Evolutionary conservation across 2,888 invertebrate species (phyloP).

Genomic region (Oligia latruncula): DNA sequence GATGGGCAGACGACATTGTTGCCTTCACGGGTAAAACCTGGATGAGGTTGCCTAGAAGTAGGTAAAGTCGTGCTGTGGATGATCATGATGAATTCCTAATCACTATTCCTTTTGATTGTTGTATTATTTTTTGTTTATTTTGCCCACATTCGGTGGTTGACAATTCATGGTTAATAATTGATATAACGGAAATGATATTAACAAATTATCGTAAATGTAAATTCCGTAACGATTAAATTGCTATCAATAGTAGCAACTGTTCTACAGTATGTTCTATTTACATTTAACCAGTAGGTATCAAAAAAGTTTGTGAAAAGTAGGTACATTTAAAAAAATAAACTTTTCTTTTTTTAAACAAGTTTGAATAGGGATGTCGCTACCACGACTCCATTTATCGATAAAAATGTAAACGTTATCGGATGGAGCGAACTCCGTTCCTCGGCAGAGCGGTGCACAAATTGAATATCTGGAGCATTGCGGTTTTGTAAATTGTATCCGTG

Average conservation of each 20-base stretch:
- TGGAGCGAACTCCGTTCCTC: constrained; percentile 55
- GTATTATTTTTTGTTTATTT: not conserved
- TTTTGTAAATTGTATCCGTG: constrained; percentile 53
- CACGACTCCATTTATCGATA: constrained; percentile 53
- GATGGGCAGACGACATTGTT: not conserved
- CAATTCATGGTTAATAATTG: not conserved
- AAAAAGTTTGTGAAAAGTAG: not conserved
- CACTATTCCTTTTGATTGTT: not conserved
- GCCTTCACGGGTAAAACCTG: not conserved
- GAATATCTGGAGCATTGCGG: constrained; percentile 65
- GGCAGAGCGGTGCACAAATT: constrained; percentile 54
- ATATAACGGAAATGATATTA: not conserved
- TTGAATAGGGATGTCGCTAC: constrained; percentile 40
- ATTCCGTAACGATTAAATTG: not conserved
- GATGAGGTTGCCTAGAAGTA: not conserved
- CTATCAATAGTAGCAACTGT: too few relatives aligned
- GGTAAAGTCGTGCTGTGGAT: too few relatives aligned
- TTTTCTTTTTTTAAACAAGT: not conserved
- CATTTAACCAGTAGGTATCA: fast-evolving
- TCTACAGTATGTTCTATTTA: not conserved
- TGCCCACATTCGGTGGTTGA: not conserved
- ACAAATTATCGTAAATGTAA: not conserved
- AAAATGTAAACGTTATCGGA: constrained; percentile 61
- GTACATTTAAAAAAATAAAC: not conserved
- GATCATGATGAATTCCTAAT: not conserved